Evolutionary conservation across 2,888 invertebrate genomes (phyloP).

Genomic region (Athalia rosae): DNA sequence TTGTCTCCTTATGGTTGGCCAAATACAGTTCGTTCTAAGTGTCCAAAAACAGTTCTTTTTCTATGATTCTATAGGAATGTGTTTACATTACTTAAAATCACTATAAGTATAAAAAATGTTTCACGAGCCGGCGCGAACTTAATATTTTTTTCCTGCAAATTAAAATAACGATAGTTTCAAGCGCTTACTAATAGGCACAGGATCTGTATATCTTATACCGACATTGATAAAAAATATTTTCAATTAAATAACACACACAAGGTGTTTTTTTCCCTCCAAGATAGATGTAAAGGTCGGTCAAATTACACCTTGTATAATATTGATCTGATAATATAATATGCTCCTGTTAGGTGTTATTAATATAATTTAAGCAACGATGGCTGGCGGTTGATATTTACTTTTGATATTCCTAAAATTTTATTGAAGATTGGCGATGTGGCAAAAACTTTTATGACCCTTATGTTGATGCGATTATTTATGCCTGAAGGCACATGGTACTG

Average conservation of each 20-base stretch:
- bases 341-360: too few relatives aligned
- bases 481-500: slow-evolving; percentile 21
- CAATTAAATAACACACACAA: too few relatives aligned
- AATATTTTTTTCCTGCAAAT: slow-evolving; percentile 41
- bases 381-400: not conserved
- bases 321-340: too few relatives aligned
- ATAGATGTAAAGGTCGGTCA: too few relatives aligned
- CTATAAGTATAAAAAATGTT: slow-evolving; percentile 21
- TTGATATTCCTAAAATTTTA: not conserved
- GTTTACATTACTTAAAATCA: slow-evolving; percentile 7
- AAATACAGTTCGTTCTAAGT: not conserved
- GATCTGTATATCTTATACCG: not conserved
- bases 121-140: slow-evolving; percentile 43
- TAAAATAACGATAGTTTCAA: slow-evolving; percentile 29
- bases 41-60: not conserved
- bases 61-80: slow-evolving; percentile 19
- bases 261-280: too few relatives aligned
- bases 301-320: too few relatives aligned
- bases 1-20: slow-evolving; percentile 9
- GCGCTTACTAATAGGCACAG: not conserved
- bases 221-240: too few relatives aligned
- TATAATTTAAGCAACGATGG: too few relatives aligned
- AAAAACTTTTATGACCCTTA: slow-evolving; percentile 14
- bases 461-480: slow-evolving; percentile 5
- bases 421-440: not conserved